These are phyloP conservation scores for Pissodes strobi DNA, from an alignment of 1,140 invertebrate genomes.

Conservation along the genomic window DNA sequence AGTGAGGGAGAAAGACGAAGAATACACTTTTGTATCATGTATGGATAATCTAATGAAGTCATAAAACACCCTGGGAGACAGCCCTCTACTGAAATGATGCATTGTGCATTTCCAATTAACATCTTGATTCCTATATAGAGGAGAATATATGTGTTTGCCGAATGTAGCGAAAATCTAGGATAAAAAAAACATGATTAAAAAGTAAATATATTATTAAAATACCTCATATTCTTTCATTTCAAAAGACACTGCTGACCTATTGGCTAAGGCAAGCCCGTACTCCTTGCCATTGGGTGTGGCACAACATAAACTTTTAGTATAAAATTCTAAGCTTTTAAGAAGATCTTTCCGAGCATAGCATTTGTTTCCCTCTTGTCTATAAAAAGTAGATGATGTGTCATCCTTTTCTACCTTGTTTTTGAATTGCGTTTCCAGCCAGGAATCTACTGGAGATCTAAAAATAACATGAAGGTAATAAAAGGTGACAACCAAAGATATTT, in stretches of 20 bases:
- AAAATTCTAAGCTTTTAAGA: slow-evolving; percentile 44
- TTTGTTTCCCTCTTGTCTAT: slow-evolving; percentile 46
- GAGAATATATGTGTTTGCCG: too few relatives aligned
- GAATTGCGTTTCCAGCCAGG: slow-evolving; percentile 44
- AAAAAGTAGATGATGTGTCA: slow-evolving; percentile 33
- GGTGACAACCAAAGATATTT: neutral
- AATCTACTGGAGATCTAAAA: slow-evolving; percentile 43
- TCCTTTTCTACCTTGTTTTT: slow-evolving; percentile 42
- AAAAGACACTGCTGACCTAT: slow-evolving; percentile 49
- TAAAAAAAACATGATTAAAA: too few relatives aligned
- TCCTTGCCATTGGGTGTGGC: slow-evolving; percentile 42
- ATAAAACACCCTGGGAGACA: too few relatives aligned
- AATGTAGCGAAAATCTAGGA: too few relatives aligned
- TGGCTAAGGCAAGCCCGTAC: slow-evolving; percentile 45
- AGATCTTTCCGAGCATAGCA: slow-evolving; percentile 44
- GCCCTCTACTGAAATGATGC: too few relatives aligned
- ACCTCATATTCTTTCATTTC: slow-evolving; percentile 47
- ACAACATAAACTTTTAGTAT: slow-evolving; percentile 47
- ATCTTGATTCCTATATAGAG: too few relatives aligned
- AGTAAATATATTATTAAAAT: too few relatives aligned
- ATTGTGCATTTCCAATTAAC: too few relatives aligned
- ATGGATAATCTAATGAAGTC: too few relatives aligned
- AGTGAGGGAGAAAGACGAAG: too few relatives aligned
- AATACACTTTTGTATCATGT: too few relatives aligned
- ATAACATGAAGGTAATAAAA: slow-evolving; percentile 15